phyloP scores from a whole-genome alignment of 2,113 vertebrate species.

The Toxostoma redivivum region DNA sequence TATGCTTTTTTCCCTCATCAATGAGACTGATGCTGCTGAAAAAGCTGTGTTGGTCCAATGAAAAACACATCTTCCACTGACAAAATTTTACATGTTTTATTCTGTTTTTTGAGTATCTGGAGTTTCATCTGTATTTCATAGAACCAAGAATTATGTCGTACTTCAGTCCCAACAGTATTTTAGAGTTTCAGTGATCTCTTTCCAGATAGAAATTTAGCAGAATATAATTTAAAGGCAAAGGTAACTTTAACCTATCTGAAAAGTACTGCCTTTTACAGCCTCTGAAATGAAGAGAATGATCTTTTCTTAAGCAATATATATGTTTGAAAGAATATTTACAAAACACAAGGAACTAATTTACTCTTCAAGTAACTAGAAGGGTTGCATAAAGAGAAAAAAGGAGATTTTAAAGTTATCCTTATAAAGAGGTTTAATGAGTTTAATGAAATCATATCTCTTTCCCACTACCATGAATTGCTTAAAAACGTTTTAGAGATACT shows the following conservation, averaged over 20 bases:
- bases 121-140: not conserved
- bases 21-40: not conserved
- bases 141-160: not conserved
- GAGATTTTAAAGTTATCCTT: not conserved
- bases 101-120: not conserved
- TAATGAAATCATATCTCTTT: not conserved
- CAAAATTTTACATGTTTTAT: not conserved
- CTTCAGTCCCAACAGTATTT: not conserved
- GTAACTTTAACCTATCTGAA: not conserved
- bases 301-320: not conserved
- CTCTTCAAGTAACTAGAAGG: not conserved
- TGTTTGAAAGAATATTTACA: not conserved
- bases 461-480: rapidly evolving
- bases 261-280: not conserved
- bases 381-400: not conserved
- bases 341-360: not conserved
- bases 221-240: not conserved
- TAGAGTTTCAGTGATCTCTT: not conserved
- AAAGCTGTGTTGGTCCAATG: not conserved
- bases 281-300: not conserved
- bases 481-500: not conserved
- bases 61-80: not conserved
- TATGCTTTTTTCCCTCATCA: not conserved
- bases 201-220: not conserved
- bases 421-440: not conserved